Evolutionary conservation across 2,888 invertebrate species (phyloP), one percentile per base, ranked within the genome.

Genomic region (Thymelicus lineola): DNA sequence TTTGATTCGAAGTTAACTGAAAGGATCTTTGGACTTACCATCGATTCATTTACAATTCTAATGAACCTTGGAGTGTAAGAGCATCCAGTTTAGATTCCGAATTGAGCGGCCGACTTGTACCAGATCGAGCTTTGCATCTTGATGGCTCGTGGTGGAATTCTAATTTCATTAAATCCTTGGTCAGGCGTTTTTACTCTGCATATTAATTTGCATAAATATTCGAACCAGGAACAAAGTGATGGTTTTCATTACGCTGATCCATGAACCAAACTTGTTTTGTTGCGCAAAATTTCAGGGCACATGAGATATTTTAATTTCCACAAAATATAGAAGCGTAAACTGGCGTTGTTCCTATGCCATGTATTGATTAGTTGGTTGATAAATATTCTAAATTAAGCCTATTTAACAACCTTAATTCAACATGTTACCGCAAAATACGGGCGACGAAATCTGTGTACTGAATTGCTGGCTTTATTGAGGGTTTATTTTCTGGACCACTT

Each of bases 1-100:
- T 90, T 89, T 88, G 90, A 89, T 89, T 89, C 84, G 82, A 87
- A 91, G 88, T 89, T 87, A 90, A 91, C 89, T 90, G 84, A 84
- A 74, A 80, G 86, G 89, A 86, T 89, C 82, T 80, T 78, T 76
- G 80, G 86, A 81, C 86, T 88, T 85, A 83, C 71, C 70, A 80
- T 73, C 77, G 81, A 79, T 81, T 86, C 86, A 90, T 92, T 91
- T 92, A 88, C 91, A 92, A 92, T 90, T 91, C 86, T 90, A 92
- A 92, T 91, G 89, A 90, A 90, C 89, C 83, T 78, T 77, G 77
- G 81, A 84, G 82, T 85, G 84, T 83, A 85, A 88, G 90, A 90
- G 86, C 86, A 84, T 84, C 85, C 77, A 79, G 79, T 86, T 85
- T 83, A 79, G 84, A 85, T 86, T 76, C 82, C 83, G 84, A 87